Evolutionary conservation across 2,888 invertebrate genomes (phyloP).

Genomic region (Nebria salina): DNA sequence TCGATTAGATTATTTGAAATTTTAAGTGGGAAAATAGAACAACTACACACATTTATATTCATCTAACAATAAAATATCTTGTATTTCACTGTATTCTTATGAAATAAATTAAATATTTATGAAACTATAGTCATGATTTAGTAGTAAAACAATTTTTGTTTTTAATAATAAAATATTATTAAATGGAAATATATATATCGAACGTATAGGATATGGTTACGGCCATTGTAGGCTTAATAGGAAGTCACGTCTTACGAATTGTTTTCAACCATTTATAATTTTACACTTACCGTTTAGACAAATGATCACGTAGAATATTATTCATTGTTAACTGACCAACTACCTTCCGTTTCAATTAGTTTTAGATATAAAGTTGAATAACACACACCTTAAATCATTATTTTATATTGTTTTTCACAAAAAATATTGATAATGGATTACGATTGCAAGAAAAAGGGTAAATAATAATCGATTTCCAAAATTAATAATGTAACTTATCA

Average conservation of each 20-base stretch:
- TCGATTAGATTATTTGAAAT: not conserved
- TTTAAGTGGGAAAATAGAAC: not conserved
- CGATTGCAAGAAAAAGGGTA: slow-evolving; percentile 32
- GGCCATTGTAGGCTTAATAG: not conserved
- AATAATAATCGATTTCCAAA: not conserved
- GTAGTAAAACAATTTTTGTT: not conserved
- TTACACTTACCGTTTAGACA: not conserved
- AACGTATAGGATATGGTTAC: not conserved
- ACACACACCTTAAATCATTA: not conserved
- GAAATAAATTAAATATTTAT: not conserved
- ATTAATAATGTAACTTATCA: slow-evolving; percentile 3
- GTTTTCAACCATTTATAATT: not conserved
- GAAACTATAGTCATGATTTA: not conserved
- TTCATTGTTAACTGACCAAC: not conserved
- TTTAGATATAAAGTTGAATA: not conserved
- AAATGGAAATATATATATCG: not conserved
- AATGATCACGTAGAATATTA: not conserved
- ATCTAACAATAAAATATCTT: not conserved
- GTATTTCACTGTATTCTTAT: not conserved
- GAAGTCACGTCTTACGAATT: not conserved
- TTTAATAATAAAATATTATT: not conserved
- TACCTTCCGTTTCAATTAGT: not conserved
- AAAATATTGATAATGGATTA: slow-evolving; percentile 25
- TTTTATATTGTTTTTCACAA: not conserved
- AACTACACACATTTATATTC: not conserved